A percentile compares a stretch with the other conserved stretches of the same genome.
These are phyloP conservation scores for Flexamia atlantica DNA, from an alignment of 2,888 invertebrate species.

Conservation along the genomic window DNA sequence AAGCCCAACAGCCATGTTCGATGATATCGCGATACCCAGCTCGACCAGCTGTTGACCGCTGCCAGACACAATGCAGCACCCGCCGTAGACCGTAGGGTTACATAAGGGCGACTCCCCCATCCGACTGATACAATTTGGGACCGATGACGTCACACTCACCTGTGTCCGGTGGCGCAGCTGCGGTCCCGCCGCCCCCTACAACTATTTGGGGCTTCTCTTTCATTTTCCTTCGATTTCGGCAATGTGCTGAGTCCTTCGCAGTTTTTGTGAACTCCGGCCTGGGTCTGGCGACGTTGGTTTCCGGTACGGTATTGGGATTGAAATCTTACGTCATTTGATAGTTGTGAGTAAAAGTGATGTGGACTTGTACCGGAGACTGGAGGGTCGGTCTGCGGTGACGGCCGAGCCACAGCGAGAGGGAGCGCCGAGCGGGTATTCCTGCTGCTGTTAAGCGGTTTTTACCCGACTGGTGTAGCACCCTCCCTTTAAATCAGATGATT, in stretches of 20 bases:
- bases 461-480: no score
- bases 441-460: no score
- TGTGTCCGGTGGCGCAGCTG: slow-evolving; percentile 51
- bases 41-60: neutral
- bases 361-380: no score
- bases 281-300: neutral
- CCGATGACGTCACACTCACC: slow-evolving; percentile 38
- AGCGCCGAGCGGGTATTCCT: no score
- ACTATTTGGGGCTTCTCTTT: slow-evolving; percentile 43
- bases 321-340: neutral
- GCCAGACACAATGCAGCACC: neutral
- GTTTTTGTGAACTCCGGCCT: slow-evolving; percentile 4
- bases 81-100: slow-evolving; percentile 14
- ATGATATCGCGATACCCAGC: no score
- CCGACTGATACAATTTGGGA: slow-evolving; percentile 49
- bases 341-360: no score
- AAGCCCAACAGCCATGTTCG: no score
- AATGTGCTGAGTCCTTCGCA: neutral
- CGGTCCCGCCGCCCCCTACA: neutral
- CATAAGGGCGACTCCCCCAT: slow-evolving; percentile 34
- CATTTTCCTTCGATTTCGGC: slow-evolving; percentile 47
- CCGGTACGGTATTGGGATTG: neutral
- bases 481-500: no score
- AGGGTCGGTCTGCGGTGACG: no score
- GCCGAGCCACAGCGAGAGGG: no score